Evolutionary conservation across 2,797 vertebrate genomes (phyloP), one percentile per base, ranked within the genome.

Genomic region (Acropternis orthonyx): DNA sequence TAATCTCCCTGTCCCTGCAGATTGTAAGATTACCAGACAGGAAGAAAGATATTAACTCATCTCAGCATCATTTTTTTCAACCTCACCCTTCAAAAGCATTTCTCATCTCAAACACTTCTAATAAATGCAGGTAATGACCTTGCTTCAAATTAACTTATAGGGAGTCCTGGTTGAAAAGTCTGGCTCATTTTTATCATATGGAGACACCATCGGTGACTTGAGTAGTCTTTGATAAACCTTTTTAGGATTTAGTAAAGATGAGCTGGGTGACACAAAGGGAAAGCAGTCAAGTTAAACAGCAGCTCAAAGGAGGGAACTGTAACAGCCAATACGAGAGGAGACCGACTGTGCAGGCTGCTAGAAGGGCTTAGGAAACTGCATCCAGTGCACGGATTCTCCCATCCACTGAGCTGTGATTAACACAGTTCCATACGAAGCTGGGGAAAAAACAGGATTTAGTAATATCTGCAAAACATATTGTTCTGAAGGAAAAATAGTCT

Each of bases 381-480:
- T 63, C 48, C 48, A 52, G 71, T 55, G 37, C 46, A 21, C 21
- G 48, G 74, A 87, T 66, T 81, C 63, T 91, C 63, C 51, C 67
- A 88, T 84, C 43, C 78, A 67, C 41, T 65, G 75, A 77, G 56
- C 72, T 89, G 56, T 92, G 89, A 83, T 94, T 96, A 93, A 88
- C 39, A 61, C 19, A 46, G 72, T 49, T 93, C 82, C 72, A 77
- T 77, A 94, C 43, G 87, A 95, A 93, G 65, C 52, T 80, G 46
- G 75, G 59, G 48, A 52, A 78, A 89, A 94, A 61, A 0, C 56
- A 92, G 49, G 75, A 72, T 88, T 89, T 91, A 72, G 72, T 88
- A 91, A 80, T 96, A 95, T 89, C 91, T 96, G 76, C 72, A 95
- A 92, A 93, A 92, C 52, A n/a, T 91, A 95, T 94, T 96, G 89